Evolutionary conservation across 1,140 invertebrate genomes (phyloP), one percentile per base, ranked within the genome.

Genomic region (Armadillidium nasatum): DNA sequence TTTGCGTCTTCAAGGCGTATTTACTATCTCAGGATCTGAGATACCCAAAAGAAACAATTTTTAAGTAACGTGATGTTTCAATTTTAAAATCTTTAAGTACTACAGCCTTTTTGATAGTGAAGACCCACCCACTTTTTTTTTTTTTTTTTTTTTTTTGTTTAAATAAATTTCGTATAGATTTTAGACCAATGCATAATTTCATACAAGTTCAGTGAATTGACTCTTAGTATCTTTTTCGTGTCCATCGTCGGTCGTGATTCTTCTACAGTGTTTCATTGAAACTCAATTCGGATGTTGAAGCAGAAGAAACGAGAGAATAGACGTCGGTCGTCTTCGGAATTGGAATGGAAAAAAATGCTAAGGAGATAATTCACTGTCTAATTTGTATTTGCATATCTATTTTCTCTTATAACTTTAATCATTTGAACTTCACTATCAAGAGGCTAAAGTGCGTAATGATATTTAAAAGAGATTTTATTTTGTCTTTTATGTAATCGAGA

Each of bases 51-150:
- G 50, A 60, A 60, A 60, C 50, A 13, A 60, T 60, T 33, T 33
- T 33, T 60, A 60, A 60, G 50, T 60, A 60, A 60, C 50, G 50
- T 60, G 50, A 60, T 60, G 50, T 60, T 60, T 60, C 50, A 13
- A 13, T 60, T 60, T 60, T 60, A 60, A 60, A 15, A 60, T 33
- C 33, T 33, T 10, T 15, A 60, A 60, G 50, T 60, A 7, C 50
- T 60, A 60, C 19, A 60, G 50, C 19, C 19, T 19, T 15, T 7
- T 19, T 60, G 50, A 60, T 60, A 60, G 50, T 60, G 50, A 19
- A 60, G 50, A 19, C 1, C 11, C 50, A 4, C 50, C 7, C 7
- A 7, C 6, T 33, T 1, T 33, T 33, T 33, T 33, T 33, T 33
- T 33, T 33, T 1, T 33, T 6, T n/a, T n/a, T n/a, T n/a, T n/a